These are phyloP conservation scores for Gila robusta DNA, from an alignment of 2,797 vertebrate genomes.

Conservation along the genomic window DNA sequence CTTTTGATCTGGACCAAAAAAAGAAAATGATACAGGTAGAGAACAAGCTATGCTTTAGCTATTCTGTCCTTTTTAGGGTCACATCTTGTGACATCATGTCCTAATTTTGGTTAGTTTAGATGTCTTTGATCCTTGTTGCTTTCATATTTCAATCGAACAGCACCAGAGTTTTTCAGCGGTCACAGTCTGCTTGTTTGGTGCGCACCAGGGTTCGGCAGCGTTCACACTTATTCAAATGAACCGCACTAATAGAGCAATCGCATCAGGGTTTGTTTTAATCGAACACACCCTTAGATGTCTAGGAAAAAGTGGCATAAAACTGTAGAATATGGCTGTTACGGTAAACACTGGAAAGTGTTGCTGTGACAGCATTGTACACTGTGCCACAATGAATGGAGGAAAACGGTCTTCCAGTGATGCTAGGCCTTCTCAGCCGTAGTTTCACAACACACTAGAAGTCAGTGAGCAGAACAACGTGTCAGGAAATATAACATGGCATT, in stretches of 20 bases:
- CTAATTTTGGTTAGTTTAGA: neutral
- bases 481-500: conserved; percentile 27
- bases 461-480: conserved; percentile 33
- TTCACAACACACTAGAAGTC: conserved; percentile 26
- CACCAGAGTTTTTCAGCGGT: neutral
- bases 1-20: too few relatives aligned
- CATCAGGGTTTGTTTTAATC: neutral
- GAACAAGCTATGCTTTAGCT: neutral
- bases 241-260: neutral
- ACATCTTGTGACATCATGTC: neutral
- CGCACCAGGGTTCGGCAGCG: neutral
- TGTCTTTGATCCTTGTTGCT: neutral
- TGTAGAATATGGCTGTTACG: neutral
- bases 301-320: neutral
- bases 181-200: neutral
- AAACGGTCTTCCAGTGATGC: conserved; percentile 48
- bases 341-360: neutral
- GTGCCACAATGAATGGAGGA: neutral
- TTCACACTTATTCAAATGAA: neutral
- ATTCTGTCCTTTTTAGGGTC: neutral
- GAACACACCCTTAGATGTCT: neutral
- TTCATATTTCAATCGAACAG: neutral
- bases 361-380: conserved; percentile 3
- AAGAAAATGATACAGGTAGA: too few relatives aligned
- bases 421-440: conserved; percentile 2